Evolutionary conservation across 2,113 vertebrate species (phyloP).

Genomic region (Amblyopsis rosae): DNA sequence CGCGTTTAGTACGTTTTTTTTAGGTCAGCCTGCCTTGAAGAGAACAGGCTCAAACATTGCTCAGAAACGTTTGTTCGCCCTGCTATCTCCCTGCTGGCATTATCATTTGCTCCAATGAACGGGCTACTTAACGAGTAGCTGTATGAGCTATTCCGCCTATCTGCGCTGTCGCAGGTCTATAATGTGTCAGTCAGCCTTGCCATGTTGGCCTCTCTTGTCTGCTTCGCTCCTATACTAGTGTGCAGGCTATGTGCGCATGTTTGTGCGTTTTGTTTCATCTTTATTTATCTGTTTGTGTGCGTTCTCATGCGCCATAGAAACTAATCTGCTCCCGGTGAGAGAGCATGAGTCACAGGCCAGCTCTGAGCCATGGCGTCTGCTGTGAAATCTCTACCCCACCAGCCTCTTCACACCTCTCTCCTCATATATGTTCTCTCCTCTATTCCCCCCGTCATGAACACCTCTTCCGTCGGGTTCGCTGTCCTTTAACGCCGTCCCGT

Average conservation of each 20-base stretch:
- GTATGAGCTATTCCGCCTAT: conserved; percentile 35
- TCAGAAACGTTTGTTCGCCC: too few relatives aligned
- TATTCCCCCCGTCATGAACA: background rate
- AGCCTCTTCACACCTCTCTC: conserved; percentile 26
- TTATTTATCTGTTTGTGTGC: background rate
- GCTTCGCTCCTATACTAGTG: conserved; percentile 43
- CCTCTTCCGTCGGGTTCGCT: conserved; percentile 23
- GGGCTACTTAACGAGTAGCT: conserved; percentile 24
- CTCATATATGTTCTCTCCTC: background rate
- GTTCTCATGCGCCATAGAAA: conserved; percentile 53
- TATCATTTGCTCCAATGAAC: conserved; percentile 32
- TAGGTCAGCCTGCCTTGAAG: too few relatives aligned
- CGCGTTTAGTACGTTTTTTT: too few relatives aligned
- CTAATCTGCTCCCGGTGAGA: conserved; percentile 72
- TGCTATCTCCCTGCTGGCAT: background rate
- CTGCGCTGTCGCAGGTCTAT: conserved; percentile 29
- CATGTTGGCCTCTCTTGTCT: conserved; percentile 55
- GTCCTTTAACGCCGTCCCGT: conserved; percentile 24
- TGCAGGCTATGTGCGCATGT: conserved; percentile 19
- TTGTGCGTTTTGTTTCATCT: background rate
- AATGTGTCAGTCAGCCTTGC: conserved; percentile 35
- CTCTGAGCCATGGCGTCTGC: conserved; percentile 68
- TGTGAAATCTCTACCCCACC: conserved; percentile 43
- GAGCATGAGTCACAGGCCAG: conserved; percentile 66
- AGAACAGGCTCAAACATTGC: too few relatives aligned